Base-by-base conservation (phyloP, 2,888 invertebrate genomes). In the Phyto melanocephala region DNA sequence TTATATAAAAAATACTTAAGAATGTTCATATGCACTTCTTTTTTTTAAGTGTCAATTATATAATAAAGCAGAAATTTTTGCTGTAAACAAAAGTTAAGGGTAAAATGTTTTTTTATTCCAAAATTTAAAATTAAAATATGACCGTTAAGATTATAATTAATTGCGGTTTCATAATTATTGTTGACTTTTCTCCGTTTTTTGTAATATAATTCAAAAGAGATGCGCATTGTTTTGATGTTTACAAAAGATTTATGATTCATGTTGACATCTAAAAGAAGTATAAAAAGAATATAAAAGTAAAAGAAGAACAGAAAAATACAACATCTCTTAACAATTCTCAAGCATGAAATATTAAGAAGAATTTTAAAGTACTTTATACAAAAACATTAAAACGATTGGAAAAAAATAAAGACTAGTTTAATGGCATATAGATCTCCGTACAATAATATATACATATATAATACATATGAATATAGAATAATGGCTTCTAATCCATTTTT, bases 61-160 rank as follows among this genome's bases (percentile, higher is more conserved):
- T 45, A n/a, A n/a, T n/a, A n/a, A 45, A 70, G 13, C 33, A 22
- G 22, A 0, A 45, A 45, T 11, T 52, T 33, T 65, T 54, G 15
- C 11, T 22, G 17, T 0, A 50, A 50, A 37, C n/a, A 8, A 20
- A 20, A 17, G 8, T n/a, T 3, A 22, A 33, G 10, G 45, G 20
- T 10, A 58, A 33, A 33, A 35, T 33, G 40, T 24, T 22, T 50
- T 20, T 50, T 13, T n/a, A 40, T 60, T 45, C 28, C 10, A 37
- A 65, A 37, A 15, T 37, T 37, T 37, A 6, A 62, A 60, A 47
- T 35, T 17, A 22, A 47, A 50, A 56, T 22, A 50, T 42, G 54
- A 63, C 47, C 77, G 15, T 70, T 24, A 78, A 71, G 37, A 2
- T 68, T 47, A 63, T 71, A 63, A 71, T 63, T 65, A 70, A 78